Evolutionary conservation across 2,888 invertebrate species (phyloP).

Genomic region (Drosophila parthenogenetica): DNA sequence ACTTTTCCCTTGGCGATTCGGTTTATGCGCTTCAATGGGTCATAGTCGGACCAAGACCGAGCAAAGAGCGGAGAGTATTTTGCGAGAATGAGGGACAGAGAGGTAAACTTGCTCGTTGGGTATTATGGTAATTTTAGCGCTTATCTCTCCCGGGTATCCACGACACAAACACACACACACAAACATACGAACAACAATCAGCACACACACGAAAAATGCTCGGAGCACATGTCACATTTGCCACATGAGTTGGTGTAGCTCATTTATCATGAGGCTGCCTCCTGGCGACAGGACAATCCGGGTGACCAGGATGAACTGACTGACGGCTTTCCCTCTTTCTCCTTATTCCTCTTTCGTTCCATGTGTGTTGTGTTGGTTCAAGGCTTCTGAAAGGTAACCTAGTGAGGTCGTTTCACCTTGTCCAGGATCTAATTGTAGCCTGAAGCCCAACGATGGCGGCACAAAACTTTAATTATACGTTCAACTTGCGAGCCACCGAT

Average conservation of each 20-base stretch:
- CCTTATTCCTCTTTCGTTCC: no score
- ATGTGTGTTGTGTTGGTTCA: conserved; percentile 43
- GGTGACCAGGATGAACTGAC: conserved; percentile 14
- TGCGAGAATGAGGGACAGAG: conserved; percentile 4
- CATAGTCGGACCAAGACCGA: conserved; percentile 10
- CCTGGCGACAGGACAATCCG: conserved; percentile 17
- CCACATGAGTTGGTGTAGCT: conserved; percentile 73
- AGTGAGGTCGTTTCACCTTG: conserved; percentile 37
- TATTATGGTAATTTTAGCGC: conserved; percentile 69
- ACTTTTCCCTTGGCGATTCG: conserved; percentile 21
- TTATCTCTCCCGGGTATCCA: conserved; percentile 49
- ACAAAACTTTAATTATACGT: conserved; percentile 63
- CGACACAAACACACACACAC: conserved; percentile 21
- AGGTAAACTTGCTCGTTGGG: conserved; percentile 17
- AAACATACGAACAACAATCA: conserved; percentile 31
- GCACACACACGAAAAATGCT: conserved; percentile 64
- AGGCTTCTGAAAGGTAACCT: conserved; percentile 52
- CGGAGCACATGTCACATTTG: conserved; percentile 75
- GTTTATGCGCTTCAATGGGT: conserved; percentile 40
- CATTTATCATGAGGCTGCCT: conserved; percentile 67
- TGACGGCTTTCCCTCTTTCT: background rate
- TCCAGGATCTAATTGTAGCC: conserved; percentile 61
- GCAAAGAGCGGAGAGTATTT: conserved; percentile 2
- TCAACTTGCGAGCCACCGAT: conserved; percentile 34
- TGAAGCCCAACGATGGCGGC: conserved; percentile 29